These are phyloP conservation scores for Amazona finschi DNA, from an alignment of 2,797 vertebrate species.

Conservation along the genomic window DNA sequence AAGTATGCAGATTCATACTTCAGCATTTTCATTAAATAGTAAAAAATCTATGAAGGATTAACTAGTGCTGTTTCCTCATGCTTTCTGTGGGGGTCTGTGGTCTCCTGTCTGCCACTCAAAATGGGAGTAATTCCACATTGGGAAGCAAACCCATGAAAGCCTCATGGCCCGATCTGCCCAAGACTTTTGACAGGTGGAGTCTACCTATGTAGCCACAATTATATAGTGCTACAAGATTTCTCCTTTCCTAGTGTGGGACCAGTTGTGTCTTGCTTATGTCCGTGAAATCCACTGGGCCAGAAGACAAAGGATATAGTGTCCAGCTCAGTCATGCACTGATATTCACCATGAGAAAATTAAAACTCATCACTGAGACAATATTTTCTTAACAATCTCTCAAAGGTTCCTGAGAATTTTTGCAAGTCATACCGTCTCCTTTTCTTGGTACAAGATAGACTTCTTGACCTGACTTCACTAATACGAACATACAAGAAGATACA, in stretches of 20 bases:
- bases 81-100: background rate
- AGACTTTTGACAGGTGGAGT: background rate
- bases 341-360: background rate
- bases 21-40: background rate
- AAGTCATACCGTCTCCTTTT: background rate
- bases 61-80: background rate
- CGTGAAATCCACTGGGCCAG: background rate
- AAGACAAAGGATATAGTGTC: background rate
- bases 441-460: background rate
- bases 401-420: background rate
- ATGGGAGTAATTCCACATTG: background rate
- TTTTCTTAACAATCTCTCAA: background rate
- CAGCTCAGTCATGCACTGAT: background rate
- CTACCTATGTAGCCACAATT: background rate
- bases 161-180: background rate
- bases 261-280: background rate
- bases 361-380: background rate
- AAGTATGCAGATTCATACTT: background rate
- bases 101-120: background rate
- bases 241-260: background rate
- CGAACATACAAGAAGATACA: background rate
- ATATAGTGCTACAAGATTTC: background rate
- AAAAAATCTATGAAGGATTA: background rate
- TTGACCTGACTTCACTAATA: background rate
- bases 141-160: background rate